Evolutionary conservation across 2,113 vertebrate species (phyloP).

Genomic region (Brachypteracias leptosomus): DNA sequence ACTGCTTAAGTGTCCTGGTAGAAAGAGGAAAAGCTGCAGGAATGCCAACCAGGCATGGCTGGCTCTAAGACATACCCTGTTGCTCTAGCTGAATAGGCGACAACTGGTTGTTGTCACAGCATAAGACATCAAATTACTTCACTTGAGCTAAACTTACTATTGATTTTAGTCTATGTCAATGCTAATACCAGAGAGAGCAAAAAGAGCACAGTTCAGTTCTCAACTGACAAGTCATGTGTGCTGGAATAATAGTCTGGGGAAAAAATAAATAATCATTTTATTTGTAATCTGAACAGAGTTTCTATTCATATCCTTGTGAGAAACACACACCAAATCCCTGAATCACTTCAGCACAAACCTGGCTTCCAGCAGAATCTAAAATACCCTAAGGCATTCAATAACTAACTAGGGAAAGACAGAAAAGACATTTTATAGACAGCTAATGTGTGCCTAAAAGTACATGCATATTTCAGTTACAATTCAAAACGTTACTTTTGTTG

Average conservation of each 20-base stretch:
- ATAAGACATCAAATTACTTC: neutral
- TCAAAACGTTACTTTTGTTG: neutral
- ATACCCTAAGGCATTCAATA: neutral
- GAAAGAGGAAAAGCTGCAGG: neutral
- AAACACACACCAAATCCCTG: neutral
- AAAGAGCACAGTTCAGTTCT: neutral
- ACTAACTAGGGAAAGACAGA: neutral
- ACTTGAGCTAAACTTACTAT: neutral
- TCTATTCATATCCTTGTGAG: neutral
- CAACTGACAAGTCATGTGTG: neutral
- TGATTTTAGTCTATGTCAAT: neutral
- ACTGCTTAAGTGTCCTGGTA: neutral
- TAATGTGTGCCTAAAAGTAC: neutral
- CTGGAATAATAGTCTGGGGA: neutral
- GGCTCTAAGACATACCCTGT: no score
- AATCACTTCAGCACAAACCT: neutral
- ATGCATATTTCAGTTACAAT: neutral
- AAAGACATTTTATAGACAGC: neutral
- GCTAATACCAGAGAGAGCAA: neutral
- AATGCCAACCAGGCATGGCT: fast-evolving
- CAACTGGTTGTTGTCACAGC: neutral
- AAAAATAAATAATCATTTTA: neutral
- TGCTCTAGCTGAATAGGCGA: neutral
- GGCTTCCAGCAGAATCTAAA: neutral
- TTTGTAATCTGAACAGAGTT: neutral